phyloP scores from a whole-genome alignment of 2,113 vertebrate species.

The Spheniscus mendiculus region DNA sequence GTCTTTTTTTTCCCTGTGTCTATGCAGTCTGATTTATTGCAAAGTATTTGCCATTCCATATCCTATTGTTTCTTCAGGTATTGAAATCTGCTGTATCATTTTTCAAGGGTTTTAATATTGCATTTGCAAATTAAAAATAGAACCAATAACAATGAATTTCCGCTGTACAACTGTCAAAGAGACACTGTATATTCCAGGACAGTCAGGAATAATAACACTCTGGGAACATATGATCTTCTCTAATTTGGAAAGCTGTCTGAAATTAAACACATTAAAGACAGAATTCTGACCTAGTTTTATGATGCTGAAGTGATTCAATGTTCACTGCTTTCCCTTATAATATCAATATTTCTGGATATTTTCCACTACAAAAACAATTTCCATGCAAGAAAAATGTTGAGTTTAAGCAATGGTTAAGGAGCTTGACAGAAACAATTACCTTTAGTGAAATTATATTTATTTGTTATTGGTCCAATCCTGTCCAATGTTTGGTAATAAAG shows the following conservation, averaged over 20 bases:
- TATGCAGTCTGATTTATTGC: constrained; percentile 67
- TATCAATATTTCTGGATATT: background rate
- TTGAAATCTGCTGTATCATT: constrained; percentile 56
- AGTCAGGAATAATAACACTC: constrained; percentile 6
- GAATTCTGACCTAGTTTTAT: constrained; percentile 30
- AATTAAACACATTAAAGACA: constrained; percentile 35
- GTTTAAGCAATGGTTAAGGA: constrained; percentile 31
- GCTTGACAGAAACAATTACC: background rate
- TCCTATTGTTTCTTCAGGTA: constrained; percentile 65
- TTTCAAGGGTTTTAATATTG: constrained; percentile 54
- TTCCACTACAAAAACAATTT: background rate
- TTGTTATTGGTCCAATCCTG: background rate
- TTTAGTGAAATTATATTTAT: background rate
- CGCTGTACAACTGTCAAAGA: background rate
- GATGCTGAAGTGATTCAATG: background rate
- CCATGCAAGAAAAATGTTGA: background rate
- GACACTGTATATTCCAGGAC: background rate
- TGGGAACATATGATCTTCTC: background rate
- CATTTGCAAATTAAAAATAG: constrained; percentile 44
- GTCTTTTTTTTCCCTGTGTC: background rate
- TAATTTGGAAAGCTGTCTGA: constrained; percentile 44
- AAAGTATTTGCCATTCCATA: constrained; percentile 55
- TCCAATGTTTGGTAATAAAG: background rate
- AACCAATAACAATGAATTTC: constrained; percentile 24
- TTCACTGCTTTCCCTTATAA: background rate